Conservation (phyloP, 2,888 invertebrate genomes). For the Schizaphis graminum region DNA sequence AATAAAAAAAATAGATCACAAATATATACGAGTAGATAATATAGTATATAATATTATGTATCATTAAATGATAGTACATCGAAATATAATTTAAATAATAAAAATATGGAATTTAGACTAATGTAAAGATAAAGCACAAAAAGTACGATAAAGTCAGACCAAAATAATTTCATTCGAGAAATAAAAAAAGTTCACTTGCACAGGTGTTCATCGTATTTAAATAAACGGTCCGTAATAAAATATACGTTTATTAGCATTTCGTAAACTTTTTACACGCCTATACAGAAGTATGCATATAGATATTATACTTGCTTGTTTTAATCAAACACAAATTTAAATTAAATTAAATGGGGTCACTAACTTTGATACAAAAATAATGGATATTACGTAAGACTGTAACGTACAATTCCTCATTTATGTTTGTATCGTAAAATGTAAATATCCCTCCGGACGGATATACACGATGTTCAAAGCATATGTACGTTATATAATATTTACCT, state of each 20-base stretch:
- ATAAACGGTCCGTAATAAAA: not conserved
- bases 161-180: not conserved
- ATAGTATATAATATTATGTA: not conserved
- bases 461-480: not conserved
- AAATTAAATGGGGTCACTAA: not conserved
- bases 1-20: not conserved
- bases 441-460: not conserved
- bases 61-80: not conserved
- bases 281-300: not conserved
- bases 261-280: not conserved
- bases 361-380: not conserved
- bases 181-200: not conserved
- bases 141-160: not conserved
- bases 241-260: not conserved
- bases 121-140: not conserved
- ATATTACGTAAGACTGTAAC: not conserved
- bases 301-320: not conserved
- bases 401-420: not conserved
- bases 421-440: constrained; percentile 12
- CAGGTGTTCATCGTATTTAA: not conserved
- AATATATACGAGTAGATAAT: not conserved
- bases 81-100: not conserved
- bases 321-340: not conserved
- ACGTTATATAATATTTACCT: not conserved
- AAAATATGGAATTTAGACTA: not conserved